Conservation (phyloP, 2,113 vertebrate species). For the Salvelinus sp. region DNA sequence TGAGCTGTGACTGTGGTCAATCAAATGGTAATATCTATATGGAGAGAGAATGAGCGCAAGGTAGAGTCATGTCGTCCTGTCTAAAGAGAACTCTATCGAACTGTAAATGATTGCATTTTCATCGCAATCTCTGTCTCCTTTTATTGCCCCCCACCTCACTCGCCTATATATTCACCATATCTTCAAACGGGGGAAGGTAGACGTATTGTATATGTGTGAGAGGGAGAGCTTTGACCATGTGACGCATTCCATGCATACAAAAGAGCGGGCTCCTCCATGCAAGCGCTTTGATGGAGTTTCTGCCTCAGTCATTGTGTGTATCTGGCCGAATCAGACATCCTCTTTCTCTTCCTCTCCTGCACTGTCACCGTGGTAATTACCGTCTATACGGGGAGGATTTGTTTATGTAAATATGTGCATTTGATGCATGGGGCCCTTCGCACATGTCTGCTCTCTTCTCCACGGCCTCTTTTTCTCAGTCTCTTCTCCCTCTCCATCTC, state of each 20-base stretch:
- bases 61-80: conserved; percentile 47
- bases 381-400: conserved; percentile 56
- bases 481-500: too few species aligned
- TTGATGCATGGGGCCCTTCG: conserved; percentile 57
- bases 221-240: conserved; percentile 10
- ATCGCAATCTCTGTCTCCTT: conserved; percentile 42
- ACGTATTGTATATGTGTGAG: conserved; percentile 23
- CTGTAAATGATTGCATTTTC: conserved; percentile 62
- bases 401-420: conserved; percentile 67
- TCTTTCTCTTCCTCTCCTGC: conserved; percentile 46
- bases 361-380: conserved; percentile 64
- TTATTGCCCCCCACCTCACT: too few species aligned
- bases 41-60: too few species aligned
- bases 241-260: too few species aligned
- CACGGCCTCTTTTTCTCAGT: conserved; percentile 37
- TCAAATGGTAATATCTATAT: too few species aligned
- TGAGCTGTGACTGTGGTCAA: too few species aligned
- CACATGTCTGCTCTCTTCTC: conserved; percentile 34
- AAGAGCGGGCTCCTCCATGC: conserved; percentile 21
- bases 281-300: conserved; percentile 58
- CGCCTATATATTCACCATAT: conserved; percentile 24
- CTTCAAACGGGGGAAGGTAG: conserved; percentile 56
- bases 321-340: conserved; percentile 55
- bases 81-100: conserved; percentile 61
- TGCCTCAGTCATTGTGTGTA: conserved; percentile 49